A percentile compares a stretch with the other conserved stretches of the same genome.
Evolutionary conservation across 2,113 vertebrate species (phyloP).

Genomic region (Echinops telfairi): DNA sequence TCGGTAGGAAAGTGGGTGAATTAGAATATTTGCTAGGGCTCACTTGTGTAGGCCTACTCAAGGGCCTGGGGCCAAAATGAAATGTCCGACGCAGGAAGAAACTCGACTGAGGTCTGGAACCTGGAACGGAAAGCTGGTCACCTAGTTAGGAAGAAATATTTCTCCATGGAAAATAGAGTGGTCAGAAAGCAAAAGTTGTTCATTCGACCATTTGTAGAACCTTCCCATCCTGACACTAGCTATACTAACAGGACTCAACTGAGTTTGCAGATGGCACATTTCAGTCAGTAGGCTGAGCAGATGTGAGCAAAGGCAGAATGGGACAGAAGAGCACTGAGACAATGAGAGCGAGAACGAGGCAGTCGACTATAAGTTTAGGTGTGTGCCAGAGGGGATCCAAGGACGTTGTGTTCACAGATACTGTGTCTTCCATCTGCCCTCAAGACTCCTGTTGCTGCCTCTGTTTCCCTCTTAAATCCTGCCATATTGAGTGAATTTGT

Average conservation of each 20-base stretch:
- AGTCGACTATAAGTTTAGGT: not conserved
- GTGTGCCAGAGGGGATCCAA: not conserved
- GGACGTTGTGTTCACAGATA: not conserved
- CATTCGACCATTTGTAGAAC: not conserved
- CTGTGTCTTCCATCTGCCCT: not conserved
- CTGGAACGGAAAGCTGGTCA: not conserved
- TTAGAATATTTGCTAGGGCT: not conserved
- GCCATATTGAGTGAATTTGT: not conserved
- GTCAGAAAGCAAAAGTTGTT: not conserved
- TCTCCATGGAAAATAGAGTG: not conserved
- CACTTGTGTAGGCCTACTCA: not conserved
- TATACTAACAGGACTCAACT: not conserved
- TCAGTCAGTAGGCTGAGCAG: not conserved
- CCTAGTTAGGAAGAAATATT: not conserved
- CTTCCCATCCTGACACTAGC: not conserved
- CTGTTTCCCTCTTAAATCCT: not conserved
- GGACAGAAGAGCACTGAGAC: not conserved
- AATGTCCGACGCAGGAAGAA: not conserved
- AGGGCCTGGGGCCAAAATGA: not conserved
- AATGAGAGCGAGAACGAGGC: not conserved
- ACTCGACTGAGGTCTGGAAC: constrained; percentile 27
- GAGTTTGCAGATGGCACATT: not conserved
- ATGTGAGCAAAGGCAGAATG: not conserved
- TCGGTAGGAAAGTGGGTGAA: not conserved
- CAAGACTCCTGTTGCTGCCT: not conserved